These are phyloP conservation scores for Panthera leo DNA, from an alignment of 2,113 vertebrate species.

Conservation along the genomic window DNA sequence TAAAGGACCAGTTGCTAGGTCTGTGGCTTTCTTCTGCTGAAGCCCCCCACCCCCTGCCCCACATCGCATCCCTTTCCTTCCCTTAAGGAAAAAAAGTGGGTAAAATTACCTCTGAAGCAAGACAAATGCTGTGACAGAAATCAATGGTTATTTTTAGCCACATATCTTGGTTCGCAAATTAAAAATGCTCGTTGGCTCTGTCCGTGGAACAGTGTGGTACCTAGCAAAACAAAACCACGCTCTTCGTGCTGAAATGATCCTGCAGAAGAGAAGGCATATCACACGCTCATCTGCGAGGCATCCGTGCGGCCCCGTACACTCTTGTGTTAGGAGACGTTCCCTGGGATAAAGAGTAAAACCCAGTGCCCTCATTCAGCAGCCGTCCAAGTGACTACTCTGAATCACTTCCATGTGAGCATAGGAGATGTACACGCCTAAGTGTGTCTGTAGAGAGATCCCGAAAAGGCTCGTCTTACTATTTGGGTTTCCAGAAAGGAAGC, in stretches of 20 bases:
- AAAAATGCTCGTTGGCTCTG: constrained; percentile 8
- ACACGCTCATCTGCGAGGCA: constrained; percentile 45
- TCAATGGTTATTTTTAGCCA: not conserved
- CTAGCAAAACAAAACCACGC: not conserved
- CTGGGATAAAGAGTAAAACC: not conserved
- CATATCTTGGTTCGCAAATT: constrained; percentile 30
- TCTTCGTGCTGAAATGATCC: constrained; percentile 42
- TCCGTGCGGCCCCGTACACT: not conserved
- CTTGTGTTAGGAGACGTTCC: not conserved
- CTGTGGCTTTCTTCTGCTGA: constrained; percentile 49
- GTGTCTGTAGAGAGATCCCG: not conserved
- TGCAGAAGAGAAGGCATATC: constrained; percentile 3
- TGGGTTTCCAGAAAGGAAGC: not conserved
- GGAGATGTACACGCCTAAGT: too few species aligned
- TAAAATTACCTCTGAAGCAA: constrained; percentile 33
- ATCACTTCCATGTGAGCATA: not conserved
- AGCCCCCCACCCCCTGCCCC: not conserved
- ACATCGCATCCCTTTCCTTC: not conserved
- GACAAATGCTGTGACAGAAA: not conserved
- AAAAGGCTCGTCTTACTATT: not conserved
- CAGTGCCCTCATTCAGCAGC: not conserved
- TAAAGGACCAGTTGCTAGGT: constrained; percentile 7
- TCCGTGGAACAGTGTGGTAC: not conserved
- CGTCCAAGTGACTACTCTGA: not conserved
- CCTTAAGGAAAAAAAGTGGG: not conserved